A percentile compares a stretch with the other conserved stretches of the same genome.
Evolutionary conservation across 2,113 vertebrate species (phyloP).

Genomic region (Pongo pygmaeus): DNA sequence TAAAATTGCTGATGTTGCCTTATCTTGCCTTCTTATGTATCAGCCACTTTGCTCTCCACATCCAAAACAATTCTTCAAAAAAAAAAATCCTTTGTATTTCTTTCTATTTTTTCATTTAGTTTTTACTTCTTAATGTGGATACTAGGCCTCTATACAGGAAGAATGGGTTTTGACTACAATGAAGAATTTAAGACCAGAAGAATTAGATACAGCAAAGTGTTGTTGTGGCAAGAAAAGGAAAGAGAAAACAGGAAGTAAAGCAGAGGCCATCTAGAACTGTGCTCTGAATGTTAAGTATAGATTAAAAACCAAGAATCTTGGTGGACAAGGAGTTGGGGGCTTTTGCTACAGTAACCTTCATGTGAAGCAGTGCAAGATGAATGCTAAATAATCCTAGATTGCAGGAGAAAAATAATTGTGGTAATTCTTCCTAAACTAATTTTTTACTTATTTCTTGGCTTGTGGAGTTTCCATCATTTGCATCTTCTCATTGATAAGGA

Average conservation of each 20-base stretch:
- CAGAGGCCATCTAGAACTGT: background rate
- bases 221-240: background rate
- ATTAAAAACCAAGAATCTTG: background rate
- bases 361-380: background rate
- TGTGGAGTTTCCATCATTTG: background rate
- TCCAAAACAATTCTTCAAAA: background rate
- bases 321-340: background rate
- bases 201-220: background rate
- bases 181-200: background rate
- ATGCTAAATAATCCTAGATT: background rate
- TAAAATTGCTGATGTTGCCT: background rate
- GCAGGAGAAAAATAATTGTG: background rate
- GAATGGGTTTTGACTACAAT: background rate
- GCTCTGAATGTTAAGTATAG: background rate
- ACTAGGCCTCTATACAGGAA: background rate
- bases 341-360: too few relatives aligned
- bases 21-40: background rate
- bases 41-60: background rate
- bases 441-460: background rate
- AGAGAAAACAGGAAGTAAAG: background rate
- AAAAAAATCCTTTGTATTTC: background rate
- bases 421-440: background rate
- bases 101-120: background rate
- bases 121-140: background rate
- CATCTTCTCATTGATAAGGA: background rate